Evolutionary conservation across 2,113 vertebrate species (phyloP).

Genomic region (Halichoeres trimaculatus): DNA sequence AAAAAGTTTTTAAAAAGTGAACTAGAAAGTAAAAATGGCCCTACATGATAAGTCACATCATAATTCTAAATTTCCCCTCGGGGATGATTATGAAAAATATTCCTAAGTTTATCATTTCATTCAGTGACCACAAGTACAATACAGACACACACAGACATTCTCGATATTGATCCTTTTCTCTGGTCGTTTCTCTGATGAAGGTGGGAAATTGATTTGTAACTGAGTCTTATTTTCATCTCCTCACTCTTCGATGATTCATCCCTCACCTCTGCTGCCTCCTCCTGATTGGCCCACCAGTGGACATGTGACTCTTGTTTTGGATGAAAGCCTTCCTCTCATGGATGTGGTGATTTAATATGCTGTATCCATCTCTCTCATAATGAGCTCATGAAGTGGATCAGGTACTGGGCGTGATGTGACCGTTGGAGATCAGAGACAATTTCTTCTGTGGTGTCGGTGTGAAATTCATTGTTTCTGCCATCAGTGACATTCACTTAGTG

Average conservation of each 20-base stretch:
- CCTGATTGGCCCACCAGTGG: background rate
- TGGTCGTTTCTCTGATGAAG: no score
- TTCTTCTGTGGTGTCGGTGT: background rate
- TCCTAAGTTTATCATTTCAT: background rate
- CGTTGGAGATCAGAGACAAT: background rate
- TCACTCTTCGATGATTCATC: background rate
- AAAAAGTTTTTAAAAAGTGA: no score
- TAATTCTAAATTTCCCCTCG: no score
- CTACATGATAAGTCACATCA: no score
- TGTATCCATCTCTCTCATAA: background rate
- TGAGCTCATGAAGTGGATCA: background rate
- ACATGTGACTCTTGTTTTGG: background rate
- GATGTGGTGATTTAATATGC: background rate
- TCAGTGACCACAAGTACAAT: background rate
- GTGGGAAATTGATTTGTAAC: background rate
- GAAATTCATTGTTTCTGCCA: slow-evolving; percentile 1
- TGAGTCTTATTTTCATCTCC: background rate
- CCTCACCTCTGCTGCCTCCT: background rate
- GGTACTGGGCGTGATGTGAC: background rate
- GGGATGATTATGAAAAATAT: no score
- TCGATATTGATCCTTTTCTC: no score
- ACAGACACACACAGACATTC: no score
- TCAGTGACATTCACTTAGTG: background rate
- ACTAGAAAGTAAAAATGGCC: no score
- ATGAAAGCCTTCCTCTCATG: background rate